A percentile compares a stretch with the other conserved stretches of the same genome.
These are phyloP conservation scores for Stegastes partitus DNA, from an alignment of 2,113 vertebrate genomes.

Conservation along the genomic window DNA sequence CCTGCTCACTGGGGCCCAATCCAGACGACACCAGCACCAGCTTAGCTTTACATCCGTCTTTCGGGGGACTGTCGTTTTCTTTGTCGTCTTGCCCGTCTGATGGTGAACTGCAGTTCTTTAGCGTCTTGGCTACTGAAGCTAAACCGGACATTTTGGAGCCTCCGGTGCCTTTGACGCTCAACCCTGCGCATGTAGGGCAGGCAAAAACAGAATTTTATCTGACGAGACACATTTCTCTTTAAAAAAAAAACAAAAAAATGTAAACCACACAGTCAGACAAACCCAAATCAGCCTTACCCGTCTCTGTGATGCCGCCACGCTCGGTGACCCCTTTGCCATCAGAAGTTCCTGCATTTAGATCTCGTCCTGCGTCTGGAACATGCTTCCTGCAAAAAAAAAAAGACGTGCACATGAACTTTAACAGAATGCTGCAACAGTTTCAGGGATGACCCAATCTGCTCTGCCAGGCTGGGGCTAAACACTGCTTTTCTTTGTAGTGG, in stretches of 20 bases:
- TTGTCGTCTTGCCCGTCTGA: slow-evolving; percentile 56
- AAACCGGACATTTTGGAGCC: not conserved
- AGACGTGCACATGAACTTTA: not conserved
- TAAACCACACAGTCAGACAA: not conserved
- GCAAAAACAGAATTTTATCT: not conserved
- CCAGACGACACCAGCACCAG: slow-evolving; percentile 73
- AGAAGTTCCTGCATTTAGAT: not conserved
- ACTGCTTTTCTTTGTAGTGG: not conserved
- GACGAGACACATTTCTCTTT: not conserved
- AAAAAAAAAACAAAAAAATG: too few relatives aligned
- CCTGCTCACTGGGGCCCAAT: slow-evolving; percentile 77
- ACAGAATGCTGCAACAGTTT: not conserved
- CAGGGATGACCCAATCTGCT: not conserved
- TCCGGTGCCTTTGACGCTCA: not conserved
- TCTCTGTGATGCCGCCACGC: slow-evolving; percentile 19
- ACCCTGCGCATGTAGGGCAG: not conserved
- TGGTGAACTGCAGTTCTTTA: slow-evolving; percentile 3
- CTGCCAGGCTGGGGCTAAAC: not conserved
- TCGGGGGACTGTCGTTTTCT: slow-evolving; percentile 64
- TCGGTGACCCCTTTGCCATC: slow-evolving; percentile 9
- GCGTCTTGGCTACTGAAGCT: slow-evolving; percentile 34
- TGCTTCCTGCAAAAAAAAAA: slow-evolving; percentile 54
- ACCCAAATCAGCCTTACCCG: slow-evolving; percentile 40
- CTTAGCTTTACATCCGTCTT: slow-evolving; percentile 20
- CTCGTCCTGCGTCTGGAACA: slow-evolving; percentile 2